A percentile compares a stretch with the other conserved stretches of the same genome.
These are phyloP conservation scores for Congeria kusceri DNA, from an alignment of 2,888 invertebrate genomes.

Conservation along the genomic window DNA sequence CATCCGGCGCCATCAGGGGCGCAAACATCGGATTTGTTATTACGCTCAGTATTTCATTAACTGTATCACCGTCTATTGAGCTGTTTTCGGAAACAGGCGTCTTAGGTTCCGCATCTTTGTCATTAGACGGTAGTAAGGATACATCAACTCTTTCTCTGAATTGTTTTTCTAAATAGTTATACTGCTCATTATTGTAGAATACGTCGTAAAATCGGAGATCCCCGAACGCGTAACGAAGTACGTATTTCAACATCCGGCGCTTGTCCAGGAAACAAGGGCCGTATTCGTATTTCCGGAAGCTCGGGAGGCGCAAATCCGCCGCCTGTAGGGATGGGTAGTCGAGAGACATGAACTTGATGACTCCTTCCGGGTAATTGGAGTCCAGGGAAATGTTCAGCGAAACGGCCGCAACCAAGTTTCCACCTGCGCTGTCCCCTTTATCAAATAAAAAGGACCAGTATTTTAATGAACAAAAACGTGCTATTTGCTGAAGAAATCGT, in stretches of 20 bases:
- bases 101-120: background rate
- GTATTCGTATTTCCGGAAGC: constrained; percentile 58
- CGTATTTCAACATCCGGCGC: constrained; percentile 51
- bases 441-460: no score
- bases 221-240: constrained; percentile 65
- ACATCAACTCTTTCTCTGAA: background rate
- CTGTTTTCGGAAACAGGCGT: background rate
- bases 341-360: constrained; percentile 59
- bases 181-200: constrained; percentile 5
- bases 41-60: constrained; percentile 35
- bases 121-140: background rate
- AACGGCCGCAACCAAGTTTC: constrained; percentile 73
- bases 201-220: constrained; percentile 16
- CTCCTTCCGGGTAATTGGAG: constrained; percentile 28
- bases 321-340: constrained; percentile 69
- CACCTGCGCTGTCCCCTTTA: constrained; percentile 75
- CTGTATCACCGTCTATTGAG: background rate
- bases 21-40: constrained; percentile 60
- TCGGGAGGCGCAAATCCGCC: constrained; percentile 80
- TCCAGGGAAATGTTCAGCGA: constrained; percentile 62
- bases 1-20: constrained; percentile 61
- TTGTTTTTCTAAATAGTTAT: background rate
- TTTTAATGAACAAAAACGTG: no score
- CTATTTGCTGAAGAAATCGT: no score
- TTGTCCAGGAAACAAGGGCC: constrained; percentile 54